Evolutionary conservation across 2,888 invertebrate genomes (phyloP), one percentile per base, ranked within the genome.

Genomic region (Neoaliturus tenellus): DNA sequence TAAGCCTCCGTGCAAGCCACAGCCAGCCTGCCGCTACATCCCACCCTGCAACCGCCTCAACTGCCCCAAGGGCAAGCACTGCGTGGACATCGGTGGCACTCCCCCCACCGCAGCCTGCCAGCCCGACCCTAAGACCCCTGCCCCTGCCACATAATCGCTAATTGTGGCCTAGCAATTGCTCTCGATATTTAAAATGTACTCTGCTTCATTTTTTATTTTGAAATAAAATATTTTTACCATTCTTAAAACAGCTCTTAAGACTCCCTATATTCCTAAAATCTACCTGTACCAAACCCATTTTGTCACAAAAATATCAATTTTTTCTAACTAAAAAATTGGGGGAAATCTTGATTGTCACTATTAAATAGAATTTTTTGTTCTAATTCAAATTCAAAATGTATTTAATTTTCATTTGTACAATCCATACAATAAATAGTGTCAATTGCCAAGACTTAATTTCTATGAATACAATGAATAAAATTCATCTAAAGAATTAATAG

Each of bases 51-150:
- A 78, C 28, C 78, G 78, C 33, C 78, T 78, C 55, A 78, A 25
- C 31, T 78, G 78, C 35, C 78, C 78, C 55, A 78, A 78, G 55
- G 78, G 78, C 55, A 78, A 78, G 35, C 78, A 78, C 33, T 78
- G 78, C 17, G 78, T 78, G 1, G 78, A 78, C 78, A 78, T 78
- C 35, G 78, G 78, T n/a, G 78, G 78, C 3, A 55, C 28, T n/a
- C 78, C 78, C 3, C 78, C 78, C 28, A 78, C 78, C 1, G 78
- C 78, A 1, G 78, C 78, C 78, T 78, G 78, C 78, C 35, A 28
- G 31, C 78, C 78, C 14, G 78, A 78, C 35, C 62, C 62, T 31
- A 62, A 62, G 62, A 28, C 28, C 5, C 31, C 62, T 14, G 62
- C 62, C 25, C 62, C 62, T 23, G 55, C 23, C 23, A 23, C 55